Evolutionary conservation across 2,797 vertebrate species (phyloP).

Genomic region (Brachymystax lenok): DNA sequence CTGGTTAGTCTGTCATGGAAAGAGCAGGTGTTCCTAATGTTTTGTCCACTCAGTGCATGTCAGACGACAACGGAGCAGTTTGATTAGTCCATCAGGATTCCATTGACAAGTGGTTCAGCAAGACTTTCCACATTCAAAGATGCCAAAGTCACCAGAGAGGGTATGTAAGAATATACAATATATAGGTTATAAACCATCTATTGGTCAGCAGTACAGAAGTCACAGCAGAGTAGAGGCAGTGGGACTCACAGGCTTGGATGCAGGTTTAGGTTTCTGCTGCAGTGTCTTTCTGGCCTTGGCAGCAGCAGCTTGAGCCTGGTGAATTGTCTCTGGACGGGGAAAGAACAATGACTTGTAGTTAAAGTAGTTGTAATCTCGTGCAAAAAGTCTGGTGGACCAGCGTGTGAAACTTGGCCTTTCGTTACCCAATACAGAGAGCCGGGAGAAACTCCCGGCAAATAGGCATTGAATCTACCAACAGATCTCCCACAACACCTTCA

Average conservation of each 20-base stretch:
- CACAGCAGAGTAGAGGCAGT: no score
- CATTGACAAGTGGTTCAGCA: neutral
- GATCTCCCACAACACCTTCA: no score
- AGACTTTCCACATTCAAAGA: neutral
- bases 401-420: no score
- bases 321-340: constrained; percentile 86
- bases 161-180: neutral
- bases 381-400: no score
- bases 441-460: no score
- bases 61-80: neutral
- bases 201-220: no score
- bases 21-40: no score
- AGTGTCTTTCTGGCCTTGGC: constrained; percentile 96
- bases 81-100: neutral
- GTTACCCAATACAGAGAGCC: no score
- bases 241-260: constrained; percentile 86
- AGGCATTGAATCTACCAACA: no score
- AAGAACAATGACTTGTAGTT: neutral
- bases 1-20: no score
- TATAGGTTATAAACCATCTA: no score
- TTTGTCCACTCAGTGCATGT: neutral
- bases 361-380: no score
- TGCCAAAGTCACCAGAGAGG: neutral
- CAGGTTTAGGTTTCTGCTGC: constrained; percentile 95
- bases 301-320: constrained; percentile 96